These are phyloP conservation scores for Morbakka virulenta DNA, from an alignment of 30 jellyfish, hydroid and myxozoan species.

Conservation along the genomic window DNA sequence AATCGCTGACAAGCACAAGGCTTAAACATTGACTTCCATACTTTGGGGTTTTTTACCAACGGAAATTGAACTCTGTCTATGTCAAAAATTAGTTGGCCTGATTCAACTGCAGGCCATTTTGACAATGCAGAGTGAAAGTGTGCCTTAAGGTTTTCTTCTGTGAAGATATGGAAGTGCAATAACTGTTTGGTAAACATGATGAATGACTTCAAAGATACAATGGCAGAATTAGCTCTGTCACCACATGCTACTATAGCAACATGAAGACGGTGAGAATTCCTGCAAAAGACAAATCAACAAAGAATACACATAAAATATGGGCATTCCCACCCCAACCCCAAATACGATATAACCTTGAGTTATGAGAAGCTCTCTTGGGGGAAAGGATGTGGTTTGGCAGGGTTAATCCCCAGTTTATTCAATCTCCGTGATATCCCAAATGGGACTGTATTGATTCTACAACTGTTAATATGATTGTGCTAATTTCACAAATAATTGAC, in stretches of 20 bases:
- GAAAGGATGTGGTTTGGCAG: no score
- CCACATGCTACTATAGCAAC: conserved; percentile 88
- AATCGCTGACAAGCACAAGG: conserved; percentile 90
- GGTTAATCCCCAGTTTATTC: no score
- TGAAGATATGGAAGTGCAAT: conserved; percentile 71
- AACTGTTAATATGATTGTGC: no score
- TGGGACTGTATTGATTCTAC: no score
- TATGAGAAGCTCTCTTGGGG: no score
- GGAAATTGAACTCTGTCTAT: conserved; percentile 57
- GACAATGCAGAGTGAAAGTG: conserved; percentile 27
- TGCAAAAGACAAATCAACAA: no score
- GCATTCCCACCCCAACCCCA: no score
- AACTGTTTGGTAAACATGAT: conserved; percentile 43
- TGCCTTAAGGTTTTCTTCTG: conserved; percentile 54
- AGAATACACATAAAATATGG: no score
- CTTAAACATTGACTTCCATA: conserved; percentile 70
- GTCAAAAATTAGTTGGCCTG: conserved; percentile 46
- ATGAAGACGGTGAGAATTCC: no score
- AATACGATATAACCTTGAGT: no score
- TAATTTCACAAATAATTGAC: no score
- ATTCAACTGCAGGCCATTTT: conserved; percentile 70
- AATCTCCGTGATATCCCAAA: no score
- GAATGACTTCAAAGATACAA: conserved; percentile 58
- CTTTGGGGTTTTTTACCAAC: conserved; percentile 24
- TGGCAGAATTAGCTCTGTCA: conserved; percentile 72